These are phyloP conservation scores for Sarcophaga peregrina DNA, from an alignment of 1,140 invertebrate species.

Conservation along the genomic window DNA sequence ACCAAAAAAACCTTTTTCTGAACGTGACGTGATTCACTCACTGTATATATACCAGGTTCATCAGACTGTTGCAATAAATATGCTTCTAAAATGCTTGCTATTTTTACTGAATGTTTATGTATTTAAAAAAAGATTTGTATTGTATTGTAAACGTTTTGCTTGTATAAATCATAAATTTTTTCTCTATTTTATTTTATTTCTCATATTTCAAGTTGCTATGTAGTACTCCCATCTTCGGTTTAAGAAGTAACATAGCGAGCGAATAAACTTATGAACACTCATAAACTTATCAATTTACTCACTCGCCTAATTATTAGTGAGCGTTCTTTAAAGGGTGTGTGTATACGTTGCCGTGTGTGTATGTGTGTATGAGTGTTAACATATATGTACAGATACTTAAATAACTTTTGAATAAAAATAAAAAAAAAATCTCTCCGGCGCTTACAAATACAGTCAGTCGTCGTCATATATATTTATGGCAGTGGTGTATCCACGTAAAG, in stretches of 20 bases:
- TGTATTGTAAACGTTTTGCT: too few species aligned
- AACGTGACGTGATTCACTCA: too few species aligned
- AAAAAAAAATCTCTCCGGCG: background rate
- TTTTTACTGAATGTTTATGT: too few species aligned
- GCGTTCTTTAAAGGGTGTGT: background rate
- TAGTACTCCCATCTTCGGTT: too few species aligned
- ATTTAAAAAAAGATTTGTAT: too few species aligned
- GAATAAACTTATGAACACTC: background rate
- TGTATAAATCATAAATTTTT: too few species aligned
- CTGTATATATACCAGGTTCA: too few species aligned
- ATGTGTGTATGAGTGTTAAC: background rate
- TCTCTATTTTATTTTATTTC: too few species aligned
- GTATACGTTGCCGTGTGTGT: background rate
- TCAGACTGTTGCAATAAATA: too few species aligned
- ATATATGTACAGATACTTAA: background rate
- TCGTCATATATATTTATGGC: slow-evolving; percentile 30
- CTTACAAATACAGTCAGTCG: slow-evolving; percentile 23
- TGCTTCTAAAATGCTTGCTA: too few species aligned
- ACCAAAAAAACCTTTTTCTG: too few species aligned
- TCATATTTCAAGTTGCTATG: too few species aligned
- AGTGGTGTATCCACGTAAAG: slow-evolving; percentile 37
- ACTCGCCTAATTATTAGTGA: background rate
- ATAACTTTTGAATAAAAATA: background rate
- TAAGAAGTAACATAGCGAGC: background rate
- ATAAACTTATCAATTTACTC: background rate